Evolutionary conservation across 2,797 vertebrate species (phyloP), one percentile per base, ranked within the genome.

Genomic region (Chaetophractus vellerosus): DNA sequence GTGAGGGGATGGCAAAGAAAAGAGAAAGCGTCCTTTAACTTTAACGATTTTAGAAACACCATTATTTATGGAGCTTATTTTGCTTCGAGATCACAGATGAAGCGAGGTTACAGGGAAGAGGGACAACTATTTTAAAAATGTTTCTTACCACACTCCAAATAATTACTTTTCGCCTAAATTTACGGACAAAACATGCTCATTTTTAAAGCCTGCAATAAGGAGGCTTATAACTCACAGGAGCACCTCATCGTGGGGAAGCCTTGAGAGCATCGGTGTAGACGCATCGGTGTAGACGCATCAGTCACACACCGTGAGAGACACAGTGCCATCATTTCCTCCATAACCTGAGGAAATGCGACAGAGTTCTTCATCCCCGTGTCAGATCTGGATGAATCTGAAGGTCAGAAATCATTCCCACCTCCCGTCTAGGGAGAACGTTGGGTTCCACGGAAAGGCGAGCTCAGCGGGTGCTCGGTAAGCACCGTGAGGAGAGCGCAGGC

Each of bases 201-300:
- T 71, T 84, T 93, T 87, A 95, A 82, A 96, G n/a, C n/a, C n/a
- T n/a, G 93, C 74, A 71, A 69, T 88, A 90, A 94, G 86, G 72
- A 96, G 79, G 19, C 92, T 90, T 93, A 48, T 82, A 55, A 74
- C 63, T 88, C 55, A 61, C 5, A 23, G 41, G 41, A 48, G 38
- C 28, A 9, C 48, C 36, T 59, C 85, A 92, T 95, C 31, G 5
- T 38, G 45, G n/a, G 16, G 31, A 68, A 89, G 38, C 68, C 90
- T 96, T 72, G 33, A 24, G 36, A 52, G 92, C 21, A 12, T 45
- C n/a, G n/a, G 50, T n/a, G 5, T 10, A 36, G 6, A 36, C n/a
- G n/a, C n/a, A n/a, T n/a, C n/a, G n/a, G n/a, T n/a, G n/a, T n/a
- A 88, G 75, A 4, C 59, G 0, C 50, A 71, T 95, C 89, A 66